These are phyloP conservation scores for Spilosoma lubricipeda DNA, from an alignment of 2,888 invertebrate species.

Conservation along the genomic window DNA sequence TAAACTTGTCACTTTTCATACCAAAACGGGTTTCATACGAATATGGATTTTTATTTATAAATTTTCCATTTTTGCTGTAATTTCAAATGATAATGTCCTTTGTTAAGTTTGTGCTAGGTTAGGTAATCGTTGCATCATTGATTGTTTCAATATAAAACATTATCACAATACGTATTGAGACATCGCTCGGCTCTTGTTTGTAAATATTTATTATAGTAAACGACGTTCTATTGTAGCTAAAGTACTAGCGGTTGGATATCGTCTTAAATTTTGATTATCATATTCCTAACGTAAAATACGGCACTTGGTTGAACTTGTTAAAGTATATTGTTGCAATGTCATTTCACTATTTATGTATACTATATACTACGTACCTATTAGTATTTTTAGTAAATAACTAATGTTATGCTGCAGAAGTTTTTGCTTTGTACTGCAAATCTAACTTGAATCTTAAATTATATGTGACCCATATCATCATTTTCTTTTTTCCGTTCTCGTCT, in stretches of 20 bases:
- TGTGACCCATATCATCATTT: too few species aligned
- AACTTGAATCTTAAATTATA: too few species aligned
- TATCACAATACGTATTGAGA: slow-evolving; percentile 62
- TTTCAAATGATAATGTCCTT: slow-evolving; percentile 38
- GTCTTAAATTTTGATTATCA: slow-evolving; percentile 1
- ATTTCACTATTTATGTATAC: too few species aligned
- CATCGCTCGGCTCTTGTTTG: slow-evolving; percentile 59
- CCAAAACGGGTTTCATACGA: slow-evolving; percentile 9
- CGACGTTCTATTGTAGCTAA: slow-evolving; percentile 49
- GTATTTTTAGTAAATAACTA: not conserved
- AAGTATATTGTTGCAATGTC: too few species aligned
- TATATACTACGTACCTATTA: not conserved
- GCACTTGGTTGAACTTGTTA: too few species aligned
- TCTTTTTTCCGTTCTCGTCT: too few species aligned
- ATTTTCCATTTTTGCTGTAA: slow-evolving; percentile 17
- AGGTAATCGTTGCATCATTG: slow-evolving; percentile 72
- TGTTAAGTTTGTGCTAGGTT: slow-evolving; percentile 53
- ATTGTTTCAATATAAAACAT: slow-evolving; percentile 68
- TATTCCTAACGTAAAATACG: not conserved
- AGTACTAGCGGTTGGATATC: slow-evolving; percentile 16
- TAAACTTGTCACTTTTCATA: slow-evolving; percentile 6
- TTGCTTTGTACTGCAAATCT: too few species aligned
- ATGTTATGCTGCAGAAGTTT: too few species aligned
- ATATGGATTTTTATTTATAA: slow-evolving; percentile 10
- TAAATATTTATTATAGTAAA: slow-evolving; percentile 61